Evolutionary conservation across 1,140 invertebrate species (phyloP).

Genomic region (Drosophila rhopaloa): DNA sequence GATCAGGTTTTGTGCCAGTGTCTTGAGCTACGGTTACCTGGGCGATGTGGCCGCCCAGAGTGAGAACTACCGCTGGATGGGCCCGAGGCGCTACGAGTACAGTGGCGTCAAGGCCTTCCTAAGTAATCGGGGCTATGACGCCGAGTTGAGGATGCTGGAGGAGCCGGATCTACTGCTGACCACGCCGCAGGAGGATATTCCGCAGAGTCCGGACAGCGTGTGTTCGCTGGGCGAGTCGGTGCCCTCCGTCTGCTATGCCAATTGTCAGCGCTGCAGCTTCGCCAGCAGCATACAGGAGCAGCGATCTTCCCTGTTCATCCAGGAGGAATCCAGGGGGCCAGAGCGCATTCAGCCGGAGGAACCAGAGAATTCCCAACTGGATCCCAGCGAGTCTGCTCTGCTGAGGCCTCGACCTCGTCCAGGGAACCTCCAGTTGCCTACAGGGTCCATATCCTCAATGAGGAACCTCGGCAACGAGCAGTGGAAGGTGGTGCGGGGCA

Average conservation of each 20-base stretch:
- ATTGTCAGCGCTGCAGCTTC: conserved; percentile 72
- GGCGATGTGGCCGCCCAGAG: conserved; percentile 94
- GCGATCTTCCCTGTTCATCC: conserved; percentile 69
- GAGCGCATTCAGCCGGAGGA: conserved; percentile 54
- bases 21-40: conserved; percentile 94
- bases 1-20: conserved; percentile 91
- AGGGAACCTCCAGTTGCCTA: conserved; percentile 22
- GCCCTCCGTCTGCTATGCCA: conserved; percentile 72
- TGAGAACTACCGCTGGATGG: conserved; percentile 94
- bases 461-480: conserved; percentile 44
- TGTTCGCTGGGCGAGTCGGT: conserved; percentile 35
- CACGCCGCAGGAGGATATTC: conserved; percentile 35
- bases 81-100: conserved; percentile 94
- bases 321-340: conserved; percentile 51
- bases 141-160: conserved; percentile 85
- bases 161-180: conserved; percentile 35
- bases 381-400: conserved; percentile 43
- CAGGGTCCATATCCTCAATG: conserved; percentile 33
- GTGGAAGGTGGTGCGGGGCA: conserved; percentile 89
- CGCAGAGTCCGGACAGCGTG: conserved; percentile 57
- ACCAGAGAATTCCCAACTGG: conserved; percentile 19
- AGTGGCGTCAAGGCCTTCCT: conserved; percentile 91
- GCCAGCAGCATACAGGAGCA: conserved; percentile 84
- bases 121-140: conserved; percentile 89
- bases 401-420: conserved; percentile 54